A percentile compares a stretch with the other conserved stretches of the same genome.
phyloP scores from a whole-genome alignment of 2,113 vertebrate species.

The Xenus cinereus region DNA sequence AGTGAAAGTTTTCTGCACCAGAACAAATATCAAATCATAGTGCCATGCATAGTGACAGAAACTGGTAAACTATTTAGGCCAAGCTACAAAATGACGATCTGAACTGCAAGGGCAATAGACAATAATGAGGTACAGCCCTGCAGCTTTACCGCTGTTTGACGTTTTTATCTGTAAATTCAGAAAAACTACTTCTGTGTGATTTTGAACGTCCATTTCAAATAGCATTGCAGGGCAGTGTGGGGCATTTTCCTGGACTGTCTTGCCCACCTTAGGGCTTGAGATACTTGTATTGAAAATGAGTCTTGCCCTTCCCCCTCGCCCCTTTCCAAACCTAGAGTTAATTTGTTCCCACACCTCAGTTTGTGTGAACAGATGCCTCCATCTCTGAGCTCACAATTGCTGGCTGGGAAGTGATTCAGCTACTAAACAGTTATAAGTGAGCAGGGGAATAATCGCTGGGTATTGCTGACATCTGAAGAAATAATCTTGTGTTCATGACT shows the following conservation, averaged over 20 bases:
- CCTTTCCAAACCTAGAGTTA: not conserved
- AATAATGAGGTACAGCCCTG: not conserved
- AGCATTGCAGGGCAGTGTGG: not conserved
- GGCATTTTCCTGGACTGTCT: not conserved
- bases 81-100: not conserved
- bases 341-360: not conserved
- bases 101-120: not conserved
- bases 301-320: not conserved
- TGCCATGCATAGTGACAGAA: not conserved
- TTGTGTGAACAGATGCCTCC: conserved; percentile 38
- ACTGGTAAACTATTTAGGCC: not conserved
- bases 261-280: not conserved
- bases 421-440: conserved; percentile 29
- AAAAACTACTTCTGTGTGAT: not conserved
- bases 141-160: not conserved
- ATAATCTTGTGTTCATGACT: conserved; percentile 30
- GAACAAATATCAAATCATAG: not conserved
- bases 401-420: conserved; percentile 44
- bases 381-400: conserved; percentile 7
- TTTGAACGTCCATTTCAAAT: not conserved
- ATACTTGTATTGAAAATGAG: not conserved
- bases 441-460: conserved; percentile 31
- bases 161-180: not conserved
- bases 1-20: not conserved
- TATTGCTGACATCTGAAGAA: conserved; percentile 39